Conservation (phyloP, 2,113 vertebrate species). For the Raphicerus campestris region DNA sequence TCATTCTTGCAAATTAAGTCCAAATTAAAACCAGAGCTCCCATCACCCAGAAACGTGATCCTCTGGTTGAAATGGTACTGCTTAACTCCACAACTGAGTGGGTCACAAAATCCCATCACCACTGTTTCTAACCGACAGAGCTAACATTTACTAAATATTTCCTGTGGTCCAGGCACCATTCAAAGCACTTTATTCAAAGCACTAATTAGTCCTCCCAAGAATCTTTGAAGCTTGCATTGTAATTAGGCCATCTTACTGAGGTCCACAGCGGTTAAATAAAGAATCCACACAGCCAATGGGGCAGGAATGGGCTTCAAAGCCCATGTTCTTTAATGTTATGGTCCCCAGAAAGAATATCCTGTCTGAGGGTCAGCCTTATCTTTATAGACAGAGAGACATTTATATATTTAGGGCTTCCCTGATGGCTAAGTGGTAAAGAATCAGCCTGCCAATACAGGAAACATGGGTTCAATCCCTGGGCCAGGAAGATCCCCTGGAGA, state of each 20-base stretch:
- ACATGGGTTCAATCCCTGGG: not conserved
- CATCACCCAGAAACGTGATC: not conserved
- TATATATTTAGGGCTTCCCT: not conserved
- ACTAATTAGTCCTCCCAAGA: not conserved
- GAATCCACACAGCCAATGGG: not conserved
- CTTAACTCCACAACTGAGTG: not conserved
- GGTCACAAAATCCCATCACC: not conserved
- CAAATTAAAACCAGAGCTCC: conserved; percentile 8
- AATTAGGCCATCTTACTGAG: not conserved
- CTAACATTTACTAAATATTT: not conserved
- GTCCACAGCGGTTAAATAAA: not conserved
- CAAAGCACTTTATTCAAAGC: not conserved
- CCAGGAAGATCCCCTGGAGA: not conserved
- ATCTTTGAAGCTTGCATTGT: not conserved
- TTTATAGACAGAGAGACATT: not conserved
- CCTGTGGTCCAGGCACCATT: not conserved
- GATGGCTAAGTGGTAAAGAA: not conserved
- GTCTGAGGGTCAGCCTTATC: not conserved
- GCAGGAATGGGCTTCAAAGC: not conserved
- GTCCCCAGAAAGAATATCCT: not conserved
- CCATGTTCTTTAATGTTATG: not conserved
- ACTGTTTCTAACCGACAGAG: not conserved
- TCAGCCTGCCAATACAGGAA: not conserved
- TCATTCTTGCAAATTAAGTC: conserved; percentile 15
- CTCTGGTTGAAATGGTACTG: not conserved